Conservation (phyloP, 2,888 invertebrate species). For the Hyposoter dolosus region DNA sequence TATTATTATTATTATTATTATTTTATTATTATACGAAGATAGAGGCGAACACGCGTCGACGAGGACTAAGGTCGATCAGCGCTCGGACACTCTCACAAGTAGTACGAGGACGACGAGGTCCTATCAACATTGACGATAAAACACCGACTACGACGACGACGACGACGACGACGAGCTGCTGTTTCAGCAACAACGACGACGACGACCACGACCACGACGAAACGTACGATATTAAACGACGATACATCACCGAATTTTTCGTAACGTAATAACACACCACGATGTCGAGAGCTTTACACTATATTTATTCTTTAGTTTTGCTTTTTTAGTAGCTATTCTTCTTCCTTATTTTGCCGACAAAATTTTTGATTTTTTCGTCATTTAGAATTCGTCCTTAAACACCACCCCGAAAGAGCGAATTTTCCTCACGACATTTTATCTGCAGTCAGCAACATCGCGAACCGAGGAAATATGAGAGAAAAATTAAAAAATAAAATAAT, state of each 20-base stretch:
- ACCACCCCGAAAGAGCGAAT: neutral
- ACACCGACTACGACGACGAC: constrained; percentile 49
- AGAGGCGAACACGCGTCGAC: constrained; percentile 60
- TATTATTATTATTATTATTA: constrained; percentile 32
- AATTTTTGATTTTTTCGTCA: constrained; percentile 14
- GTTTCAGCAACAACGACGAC: constrained; percentile 47
- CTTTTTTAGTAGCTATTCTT: neutral
- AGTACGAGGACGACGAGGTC: constrained; percentile 57
- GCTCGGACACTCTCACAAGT: constrained; percentile 54
- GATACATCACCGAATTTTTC: constrained; percentile 67
- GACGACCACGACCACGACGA: constrained; percentile 54
- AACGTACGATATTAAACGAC: constrained; percentile 57
- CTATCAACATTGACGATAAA: constrained; percentile 56
- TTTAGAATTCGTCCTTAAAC: neutral
- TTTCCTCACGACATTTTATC: constrained; percentile 6
- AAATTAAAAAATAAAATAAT: constrained; percentile 15
- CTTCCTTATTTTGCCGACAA: constrained; percentile 10
- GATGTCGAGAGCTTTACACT: neutral
- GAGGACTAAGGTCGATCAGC: constrained; percentile 56
- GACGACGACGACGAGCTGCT: constrained; percentile 54
- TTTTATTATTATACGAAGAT: constrained; percentile 46
- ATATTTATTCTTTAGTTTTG: neutral
- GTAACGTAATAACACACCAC: constrained; percentile 27
- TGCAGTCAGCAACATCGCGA: constrained; percentile 42
- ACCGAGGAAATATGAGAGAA: constrained; percentile 3